Evolutionary conservation across 2,888 invertebrate species (phyloP).

Genomic region (Ptychoptera contaminata): DNA sequence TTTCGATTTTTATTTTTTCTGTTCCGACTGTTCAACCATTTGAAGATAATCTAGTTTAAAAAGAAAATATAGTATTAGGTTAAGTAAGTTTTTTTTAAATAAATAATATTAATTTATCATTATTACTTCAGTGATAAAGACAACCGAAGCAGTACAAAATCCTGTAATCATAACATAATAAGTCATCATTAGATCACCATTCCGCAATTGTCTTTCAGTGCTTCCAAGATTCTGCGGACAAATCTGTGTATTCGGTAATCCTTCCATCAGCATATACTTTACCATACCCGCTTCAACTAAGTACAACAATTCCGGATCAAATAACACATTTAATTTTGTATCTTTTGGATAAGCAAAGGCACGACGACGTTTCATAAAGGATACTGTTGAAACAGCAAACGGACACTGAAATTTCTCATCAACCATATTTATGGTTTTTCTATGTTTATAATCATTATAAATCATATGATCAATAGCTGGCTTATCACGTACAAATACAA

Average conservation of each 20-base stretch:
- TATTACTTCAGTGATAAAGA: slow-evolving; percentile 49
- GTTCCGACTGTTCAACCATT: slow-evolving; percentile 3
- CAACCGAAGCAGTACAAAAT: slow-evolving; percentile 42
- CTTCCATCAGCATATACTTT: slow-evolving; percentile 41
- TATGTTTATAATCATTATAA: slow-evolving; percentile 48
- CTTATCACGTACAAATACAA: slow-evolving; percentile 52
- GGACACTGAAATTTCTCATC: slow-evolving; percentile 53
- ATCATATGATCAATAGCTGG: slow-evolving; percentile 52
- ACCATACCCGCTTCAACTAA: slow-evolving; percentile 65
- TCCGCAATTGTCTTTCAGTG: slow-evolving; percentile 58
- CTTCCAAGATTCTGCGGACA: slow-evolving; percentile 70
- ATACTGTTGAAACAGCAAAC: slow-evolving; percentile 55
- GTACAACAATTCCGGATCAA: slow-evolving; percentile 47
- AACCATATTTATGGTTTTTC: slow-evolving; percentile 37
- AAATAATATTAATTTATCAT: background rate
- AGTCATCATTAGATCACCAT: slow-evolving; percentile 63
- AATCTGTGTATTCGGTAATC: slow-evolving; percentile 57
- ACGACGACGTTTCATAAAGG: slow-evolving; percentile 47
- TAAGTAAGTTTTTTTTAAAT: background rate
- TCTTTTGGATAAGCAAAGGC: slow-evolving; percentile 55
- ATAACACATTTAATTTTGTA: slow-evolving; percentile 41
- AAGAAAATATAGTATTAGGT: background rate
- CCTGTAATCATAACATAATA: slow-evolving; percentile 61
- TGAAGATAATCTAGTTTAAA: slow-evolving; percentile 4
- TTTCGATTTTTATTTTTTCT: background rate